Conservation (phyloP, 2,797 vertebrate species). For the Australoheros facetus region DNA sequence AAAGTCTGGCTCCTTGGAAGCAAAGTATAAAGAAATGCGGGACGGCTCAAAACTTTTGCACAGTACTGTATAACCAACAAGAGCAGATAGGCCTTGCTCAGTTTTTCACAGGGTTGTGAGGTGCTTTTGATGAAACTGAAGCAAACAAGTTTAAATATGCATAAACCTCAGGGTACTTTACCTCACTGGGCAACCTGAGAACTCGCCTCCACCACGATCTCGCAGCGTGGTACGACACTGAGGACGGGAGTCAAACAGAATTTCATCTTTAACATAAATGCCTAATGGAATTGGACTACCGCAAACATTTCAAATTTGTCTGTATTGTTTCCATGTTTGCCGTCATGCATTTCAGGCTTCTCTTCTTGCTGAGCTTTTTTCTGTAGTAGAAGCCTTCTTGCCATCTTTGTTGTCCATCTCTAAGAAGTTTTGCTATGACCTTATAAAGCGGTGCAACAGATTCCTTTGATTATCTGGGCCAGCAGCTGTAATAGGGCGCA, state of each 20-base stretch:
- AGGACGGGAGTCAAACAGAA: slow-evolving; percentile 44
- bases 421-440: slow-evolving; percentile 21
- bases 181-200: slow-evolving; percentile 70
- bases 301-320: slow-evolving; percentile 9
- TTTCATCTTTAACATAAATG: slow-evolving; percentile 45
- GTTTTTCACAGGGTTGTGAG: slow-evolving; percentile 22
- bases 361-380: not conserved
- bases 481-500: slow-evolving; percentile 65
- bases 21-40: not conserved
- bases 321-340: not conserved
- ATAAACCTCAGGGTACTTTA: slow-evolving; percentile 59
- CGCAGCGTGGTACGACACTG: slow-evolving; percentile 7
- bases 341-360: not conserved
- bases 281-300: slow-evolving; percentile 6
- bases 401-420: slow-evolving; percentile 6
- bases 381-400: not conserved
- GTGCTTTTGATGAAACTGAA: slow-evolving; percentile 59
- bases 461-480: slow-evolving; percentile 41
- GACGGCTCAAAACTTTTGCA: not conserved
- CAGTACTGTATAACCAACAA: not conserved
- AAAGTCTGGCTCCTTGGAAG: not conserved
- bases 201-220: slow-evolving; percentile 42
- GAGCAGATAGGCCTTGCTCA: not conserved
- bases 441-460: slow-evolving; percentile 20
- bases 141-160: slow-evolving; percentile 74